Evolutionary conservation across 2,797 vertebrate species (phyloP).

Genomic region (Trematomus bernacchii): DNA sequence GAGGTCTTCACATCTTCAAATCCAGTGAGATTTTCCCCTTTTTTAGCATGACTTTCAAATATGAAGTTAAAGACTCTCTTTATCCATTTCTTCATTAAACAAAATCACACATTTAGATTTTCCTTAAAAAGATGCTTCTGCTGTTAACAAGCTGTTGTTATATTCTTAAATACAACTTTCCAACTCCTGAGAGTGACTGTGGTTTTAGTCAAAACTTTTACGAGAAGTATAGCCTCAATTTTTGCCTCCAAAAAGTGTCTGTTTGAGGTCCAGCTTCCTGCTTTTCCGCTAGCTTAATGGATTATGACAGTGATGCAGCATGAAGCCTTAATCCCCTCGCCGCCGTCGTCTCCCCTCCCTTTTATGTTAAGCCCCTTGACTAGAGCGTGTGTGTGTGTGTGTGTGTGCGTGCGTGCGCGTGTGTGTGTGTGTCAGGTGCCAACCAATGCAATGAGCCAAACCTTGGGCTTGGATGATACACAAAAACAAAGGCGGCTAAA

Average conservation of each 20-base stretch:
- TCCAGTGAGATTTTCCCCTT: constrained; percentile 8
- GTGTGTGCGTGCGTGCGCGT: background rate
- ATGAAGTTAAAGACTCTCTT: constrained; percentile 1
- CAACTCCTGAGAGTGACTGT: constrained; percentile 34
- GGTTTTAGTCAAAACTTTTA: constrained; percentile 56
- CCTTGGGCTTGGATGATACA: constrained; percentile 42
- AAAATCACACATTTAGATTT: constrained; percentile 3
- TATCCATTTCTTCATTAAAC: constrained; percentile 14
- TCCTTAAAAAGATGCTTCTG: background rate
- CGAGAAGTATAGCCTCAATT: constrained; percentile 34
- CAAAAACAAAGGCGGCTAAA: constrained; percentile 55
- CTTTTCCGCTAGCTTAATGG: constrained; percentile 76
- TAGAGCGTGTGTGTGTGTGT: constrained; percentile 31
- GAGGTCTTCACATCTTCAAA: constrained; percentile 47
- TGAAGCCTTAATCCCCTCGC: constrained; percentile 76
- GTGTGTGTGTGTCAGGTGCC: constrained; percentile 63
- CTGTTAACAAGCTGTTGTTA: constrained; percentile 5
- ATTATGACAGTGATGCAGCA: constrained; percentile 81
- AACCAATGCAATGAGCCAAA: constrained; percentile 51
- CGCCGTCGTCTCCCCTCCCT: constrained; percentile 66
- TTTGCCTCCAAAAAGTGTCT: constrained; percentile 59
- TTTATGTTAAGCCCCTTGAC: constrained; percentile 76
- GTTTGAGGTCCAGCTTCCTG: constrained; percentile 60
- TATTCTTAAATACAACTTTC: constrained; percentile 11
- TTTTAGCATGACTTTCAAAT: constrained; percentile 34